These are phyloP conservation scores for Ectropis grisescens DNA, from an alignment of 1,140 invertebrate species.

Conservation along the genomic window DNA sequence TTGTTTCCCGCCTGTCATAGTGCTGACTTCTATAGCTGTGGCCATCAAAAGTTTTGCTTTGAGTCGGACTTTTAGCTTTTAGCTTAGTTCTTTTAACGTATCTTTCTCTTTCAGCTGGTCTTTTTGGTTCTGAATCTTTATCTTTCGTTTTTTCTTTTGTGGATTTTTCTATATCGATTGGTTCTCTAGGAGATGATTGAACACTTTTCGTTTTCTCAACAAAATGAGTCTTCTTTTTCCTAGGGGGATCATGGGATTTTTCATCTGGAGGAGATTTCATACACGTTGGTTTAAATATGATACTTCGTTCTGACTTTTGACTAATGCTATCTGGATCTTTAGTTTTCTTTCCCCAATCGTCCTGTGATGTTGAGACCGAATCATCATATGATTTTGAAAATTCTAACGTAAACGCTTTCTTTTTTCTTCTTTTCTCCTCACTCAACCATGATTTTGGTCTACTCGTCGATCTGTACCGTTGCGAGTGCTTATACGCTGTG, in stretches of 20 bases:
- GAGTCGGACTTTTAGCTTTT: slow-evolving; percentile 72
- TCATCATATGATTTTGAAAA: slow-evolving; percentile 71
- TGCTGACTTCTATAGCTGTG: slow-evolving; percentile 34
- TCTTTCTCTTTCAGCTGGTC: slow-evolving; percentile 53
- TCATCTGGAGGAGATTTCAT: slow-evolving; percentile 47
- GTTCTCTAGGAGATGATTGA: slow-evolving; percentile 57
- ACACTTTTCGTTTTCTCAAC: slow-evolving; percentile 69
- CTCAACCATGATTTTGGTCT: slow-evolving; percentile 71
- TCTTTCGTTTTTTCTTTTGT: slow-evolving; percentile 68
- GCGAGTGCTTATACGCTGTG: slow-evolving; percentile 65
- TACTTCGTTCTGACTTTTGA: slow-evolving; percentile 37
- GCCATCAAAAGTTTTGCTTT: slow-evolving; percentile 49
- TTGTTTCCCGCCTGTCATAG: slow-evolving; percentile 49
- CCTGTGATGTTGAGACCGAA: slow-evolving; percentile 61
- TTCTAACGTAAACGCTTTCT: slow-evolving; percentile 79
- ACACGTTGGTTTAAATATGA: slow-evolving; percentile 29
- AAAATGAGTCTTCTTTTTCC: slow-evolving; percentile 65
- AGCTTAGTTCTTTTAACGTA: slow-evolving; percentile 68
- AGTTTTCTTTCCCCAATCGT: slow-evolving; percentile 53
- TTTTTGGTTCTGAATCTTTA: slow-evolving; percentile 61
- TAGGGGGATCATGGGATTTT: slow-evolving; percentile 27
- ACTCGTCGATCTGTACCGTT: slow-evolving; percentile 58
- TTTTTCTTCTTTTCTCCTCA: slow-evolving; percentile 75
- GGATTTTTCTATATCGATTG: slow-evolving; percentile 44
- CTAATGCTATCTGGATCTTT: slow-evolving; percentile 35